Percentiles rank a stretch among this genome's conserved stretches.
These are phyloP conservation scores for Harpalus rufipes DNA, from an alignment of 2,888 invertebrate genomes.

Conservation along the genomic window DNA sequence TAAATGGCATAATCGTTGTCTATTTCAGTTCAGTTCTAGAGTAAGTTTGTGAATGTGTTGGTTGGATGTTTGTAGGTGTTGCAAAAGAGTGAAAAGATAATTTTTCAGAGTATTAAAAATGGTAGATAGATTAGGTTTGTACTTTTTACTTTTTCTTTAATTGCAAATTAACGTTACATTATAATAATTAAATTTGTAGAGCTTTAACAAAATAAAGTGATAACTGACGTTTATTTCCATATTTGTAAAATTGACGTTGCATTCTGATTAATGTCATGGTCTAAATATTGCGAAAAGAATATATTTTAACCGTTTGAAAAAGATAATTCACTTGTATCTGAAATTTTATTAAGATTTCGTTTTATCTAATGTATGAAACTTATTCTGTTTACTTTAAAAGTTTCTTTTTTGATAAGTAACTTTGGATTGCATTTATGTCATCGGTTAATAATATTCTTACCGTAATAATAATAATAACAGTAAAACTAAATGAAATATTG, in stretches of 20 bases:
- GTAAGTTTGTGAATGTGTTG: constrained; percentile 47
- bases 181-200: neutral
- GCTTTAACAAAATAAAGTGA: constrained; percentile 36
- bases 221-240: constrained; percentile 63
- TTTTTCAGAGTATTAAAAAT: constrained; percentile 77
- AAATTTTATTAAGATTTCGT: neutral
- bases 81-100: constrained; percentile 69
- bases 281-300: constrained; percentile 63
- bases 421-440: neutral
- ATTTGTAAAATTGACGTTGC: constrained; percentile 67
- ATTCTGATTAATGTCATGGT: constrained; percentile 67
- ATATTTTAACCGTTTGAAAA: constrained; percentile 52
- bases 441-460: constrained; percentile 11
- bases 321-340: constrained; percentile 1
- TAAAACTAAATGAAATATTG: neutral
- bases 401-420: neutral
- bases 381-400: constrained; percentile 16
- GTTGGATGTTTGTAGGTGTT: constrained; percentile 57
- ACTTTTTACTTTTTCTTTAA: constrained; percentile 70
- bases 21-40: constrained; percentile 52
- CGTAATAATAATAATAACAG: neutral
- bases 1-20: neutral
- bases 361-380: constrained; percentile 2
- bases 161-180: constrained; percentile 16
- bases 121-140: constrained; percentile 83